phyloP scores from a whole-genome alignment of 2,113 vertebrate species.

The Rattus norvegicus region GRCr8 NC_086039.1:55509001-55509500 shows the following conservation, averaged over 20 bases:
- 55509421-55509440: neutral
- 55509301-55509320: neutral
- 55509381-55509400: neutral
- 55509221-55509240: neutral
- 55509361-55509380: neutral
- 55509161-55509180: neutral
- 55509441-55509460: neutral
- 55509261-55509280: neutral
- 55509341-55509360: neutral
- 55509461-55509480: neutral
- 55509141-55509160: neutral
- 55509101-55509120: neutral
- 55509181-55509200: neutral
- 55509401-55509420: neutral
- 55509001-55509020: neutral
- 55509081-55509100: neutral
- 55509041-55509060: neutral
- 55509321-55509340: neutral
- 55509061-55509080: neutral
- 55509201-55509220: slow-evolving; percentile 7
- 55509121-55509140: neutral
- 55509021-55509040: neutral
- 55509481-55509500: neutral
- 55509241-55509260: neutral
- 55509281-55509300: neutral